These are phyloP conservation scores for Eulemur rufifrons DNA, from an alignment of 2,113 vertebrate species.

Conservation along the genomic window DNA sequence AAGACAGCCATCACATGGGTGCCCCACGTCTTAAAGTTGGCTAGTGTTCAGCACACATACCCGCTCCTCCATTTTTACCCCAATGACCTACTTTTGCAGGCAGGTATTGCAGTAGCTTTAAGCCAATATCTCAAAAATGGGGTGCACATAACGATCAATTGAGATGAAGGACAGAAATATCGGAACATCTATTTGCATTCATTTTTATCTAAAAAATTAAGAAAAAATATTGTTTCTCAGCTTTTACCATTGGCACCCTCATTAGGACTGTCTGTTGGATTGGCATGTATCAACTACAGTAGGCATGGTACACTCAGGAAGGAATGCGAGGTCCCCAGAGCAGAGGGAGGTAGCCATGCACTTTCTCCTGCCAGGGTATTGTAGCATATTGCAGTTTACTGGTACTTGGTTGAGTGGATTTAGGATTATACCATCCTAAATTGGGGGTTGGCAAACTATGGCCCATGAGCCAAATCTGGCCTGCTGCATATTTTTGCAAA, in stretches of 20 bases:
- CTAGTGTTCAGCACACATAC: background rate
- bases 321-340: background rate
- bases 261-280: background rate
- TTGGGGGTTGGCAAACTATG: background rate
- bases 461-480: background rate
- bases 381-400: background rate
- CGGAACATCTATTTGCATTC: background rate
- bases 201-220: background rate
- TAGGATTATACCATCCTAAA: background rate
- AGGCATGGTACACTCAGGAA: background rate
- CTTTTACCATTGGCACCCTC: background rate
- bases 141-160: background rate
- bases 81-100: background rate
- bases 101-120: background rate
- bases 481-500: background rate
- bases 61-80: background rate
- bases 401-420: background rate
- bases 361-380: background rate
- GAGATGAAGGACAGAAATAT: background rate
- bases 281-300: background rate
- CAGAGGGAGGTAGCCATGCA: background rate
- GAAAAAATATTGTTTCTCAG: background rate
- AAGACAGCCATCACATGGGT: background rate
- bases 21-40: background rate
- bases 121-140: background rate